phyloP scores from a whole-genome alignment of 2,888 invertebrate species.

The Clistopyga incitator region DNA sequence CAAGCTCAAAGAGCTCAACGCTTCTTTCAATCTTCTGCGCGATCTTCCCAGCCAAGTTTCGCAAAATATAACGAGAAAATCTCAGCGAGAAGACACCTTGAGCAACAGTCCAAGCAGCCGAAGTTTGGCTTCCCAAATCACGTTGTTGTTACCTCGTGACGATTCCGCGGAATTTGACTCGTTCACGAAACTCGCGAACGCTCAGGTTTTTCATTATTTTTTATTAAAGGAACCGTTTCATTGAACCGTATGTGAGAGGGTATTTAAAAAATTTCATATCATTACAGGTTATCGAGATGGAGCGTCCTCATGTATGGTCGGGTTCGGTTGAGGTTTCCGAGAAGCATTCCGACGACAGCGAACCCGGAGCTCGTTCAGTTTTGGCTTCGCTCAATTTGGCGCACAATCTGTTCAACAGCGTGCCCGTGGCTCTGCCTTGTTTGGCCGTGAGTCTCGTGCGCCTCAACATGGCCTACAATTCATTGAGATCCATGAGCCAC shows the following conservation, averaged over 20 bases:
- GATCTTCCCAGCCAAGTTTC: conserved; percentile 87
- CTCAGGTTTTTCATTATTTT: conserved; percentile 68
- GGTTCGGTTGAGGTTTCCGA: conserved; percentile 88
- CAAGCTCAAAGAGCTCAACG: conserved; percentile 94
- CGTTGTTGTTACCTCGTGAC: conserved; percentile 78
- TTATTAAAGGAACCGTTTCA: too few species aligned
- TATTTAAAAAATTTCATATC: not conserved
- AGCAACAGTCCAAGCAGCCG: conserved; percentile 79
- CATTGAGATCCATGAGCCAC: conserved; percentile 85
- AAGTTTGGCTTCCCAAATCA: conserved; percentile 76
- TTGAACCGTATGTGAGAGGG: too few species aligned
- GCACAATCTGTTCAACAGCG: conserved; percentile 94
- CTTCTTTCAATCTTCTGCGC: conserved; percentile 93
- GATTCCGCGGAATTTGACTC: conserved; percentile 82
- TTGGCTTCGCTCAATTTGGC: conserved; percentile 93
- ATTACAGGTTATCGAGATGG: conserved; percentile 85
- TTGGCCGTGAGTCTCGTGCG: conserved; percentile 94
- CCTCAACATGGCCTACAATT: conserved; percentile 96
- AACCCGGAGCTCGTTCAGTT: conserved; percentile 87
- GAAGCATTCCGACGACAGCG: conserved; percentile 87
- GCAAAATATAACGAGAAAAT: conserved; percentile 77
- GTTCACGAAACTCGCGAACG: conserved; percentile 82
- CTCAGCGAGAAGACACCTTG: conserved; percentile 74
- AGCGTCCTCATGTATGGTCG: conserved; percentile 92
- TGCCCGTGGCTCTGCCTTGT: conserved; percentile 96